A percentile compares a stretch with the other conserved stretches of the same genome.
Evolutionary conservation across 2,888 invertebrate genomes (phyloP).

Genomic region (Perizoma affinitatum): DNA sequence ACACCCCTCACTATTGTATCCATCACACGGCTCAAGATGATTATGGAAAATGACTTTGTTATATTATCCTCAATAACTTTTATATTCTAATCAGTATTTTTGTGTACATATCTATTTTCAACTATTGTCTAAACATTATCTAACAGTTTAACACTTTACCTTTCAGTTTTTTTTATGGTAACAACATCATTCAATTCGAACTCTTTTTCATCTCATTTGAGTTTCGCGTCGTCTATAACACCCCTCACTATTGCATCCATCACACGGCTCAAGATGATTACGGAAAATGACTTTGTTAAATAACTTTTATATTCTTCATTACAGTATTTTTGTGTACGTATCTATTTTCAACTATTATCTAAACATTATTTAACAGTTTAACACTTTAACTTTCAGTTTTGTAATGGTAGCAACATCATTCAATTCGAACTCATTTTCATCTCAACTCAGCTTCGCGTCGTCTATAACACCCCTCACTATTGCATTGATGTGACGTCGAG

Average conservation of each 20-base stretch:
- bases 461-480: slow-evolving; percentile 14
- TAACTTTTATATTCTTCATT: neutral
- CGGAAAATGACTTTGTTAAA: slow-evolving; percentile 1
- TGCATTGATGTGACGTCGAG: slow-evolving; percentile 34
- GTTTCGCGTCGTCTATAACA: too few species aligned
- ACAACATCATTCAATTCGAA: too few species aligned
- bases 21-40: slow-evolving; percentile 33
- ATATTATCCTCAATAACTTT: neutral
- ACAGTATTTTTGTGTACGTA: too few species aligned
- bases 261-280: slow-evolving; percentile 35
- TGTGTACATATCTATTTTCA: neutral
- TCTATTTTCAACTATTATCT: too few species aligned
- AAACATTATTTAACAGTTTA: too few species aligned
- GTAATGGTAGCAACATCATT: too few species aligned
- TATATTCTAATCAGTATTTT: neutral
- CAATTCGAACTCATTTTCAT: too few species aligned
- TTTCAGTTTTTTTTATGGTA: too few species aligned
- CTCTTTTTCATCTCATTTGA: too few species aligned
- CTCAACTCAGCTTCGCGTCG: neutral
- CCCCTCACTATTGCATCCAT: slow-evolving; percentile 36
- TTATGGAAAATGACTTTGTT: slow-evolving; percentile 28
- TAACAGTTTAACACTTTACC: too few species aligned
- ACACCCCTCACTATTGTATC: slow-evolving; percentile 31
- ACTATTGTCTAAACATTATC: too few species aligned
- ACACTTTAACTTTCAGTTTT: too few species aligned